phyloP scores from a whole-genome alignment of 1,140 invertebrate species.

The Drosophila repletoides region DNA sequence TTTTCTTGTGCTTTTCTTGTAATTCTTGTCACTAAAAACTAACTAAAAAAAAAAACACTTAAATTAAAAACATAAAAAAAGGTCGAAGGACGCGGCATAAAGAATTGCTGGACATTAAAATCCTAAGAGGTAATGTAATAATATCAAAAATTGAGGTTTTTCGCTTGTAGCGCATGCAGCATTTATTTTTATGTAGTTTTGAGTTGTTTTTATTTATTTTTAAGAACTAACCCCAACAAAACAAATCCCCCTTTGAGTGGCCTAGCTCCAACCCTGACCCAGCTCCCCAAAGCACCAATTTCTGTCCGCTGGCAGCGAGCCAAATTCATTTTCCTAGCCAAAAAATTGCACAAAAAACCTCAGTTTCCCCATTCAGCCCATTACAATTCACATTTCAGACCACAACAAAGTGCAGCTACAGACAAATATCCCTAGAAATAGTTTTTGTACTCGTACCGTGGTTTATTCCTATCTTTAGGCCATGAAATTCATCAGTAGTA shows the following conservation, averaged over 20 bases:
- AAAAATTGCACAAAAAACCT: constrained; percentile 21
- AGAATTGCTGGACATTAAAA: constrained; percentile 82
- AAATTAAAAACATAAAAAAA: constrained; percentile 46
- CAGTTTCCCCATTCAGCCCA: background rate
- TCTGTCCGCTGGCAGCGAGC: constrained; percentile 36
- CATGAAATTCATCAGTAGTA: background rate
- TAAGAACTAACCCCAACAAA: constrained; percentile 5
- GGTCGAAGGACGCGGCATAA: constrained; percentile 82
- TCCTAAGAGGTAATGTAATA: constrained; percentile 77
- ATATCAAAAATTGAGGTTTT: constrained; percentile 21
- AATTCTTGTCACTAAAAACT: constrained; percentile 65
- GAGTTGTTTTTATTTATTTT: background rate
- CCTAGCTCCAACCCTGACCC: constrained; percentile 23
- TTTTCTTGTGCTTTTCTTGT: constrained; percentile 54
- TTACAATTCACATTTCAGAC: constrained; percentile 20
- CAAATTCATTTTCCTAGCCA: constrained; percentile 29
- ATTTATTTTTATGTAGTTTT: background rate
- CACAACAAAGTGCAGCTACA: constrained; percentile 37
- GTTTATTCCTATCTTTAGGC: background rate
- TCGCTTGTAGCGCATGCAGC: constrained; percentile 6
- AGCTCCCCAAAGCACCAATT: constrained; percentile 2
- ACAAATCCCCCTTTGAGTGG: background rate
- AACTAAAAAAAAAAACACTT: constrained; percentile 30
- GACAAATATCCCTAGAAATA: constrained; percentile 15
- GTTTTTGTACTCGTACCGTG: background rate